A percentile compares a stretch with the other conserved stretches of the same genome.
These are phyloP conservation scores for Pheosia gnoma DNA, from an alignment of 2,888 invertebrate species.

Conservation along the genomic window DNA sequence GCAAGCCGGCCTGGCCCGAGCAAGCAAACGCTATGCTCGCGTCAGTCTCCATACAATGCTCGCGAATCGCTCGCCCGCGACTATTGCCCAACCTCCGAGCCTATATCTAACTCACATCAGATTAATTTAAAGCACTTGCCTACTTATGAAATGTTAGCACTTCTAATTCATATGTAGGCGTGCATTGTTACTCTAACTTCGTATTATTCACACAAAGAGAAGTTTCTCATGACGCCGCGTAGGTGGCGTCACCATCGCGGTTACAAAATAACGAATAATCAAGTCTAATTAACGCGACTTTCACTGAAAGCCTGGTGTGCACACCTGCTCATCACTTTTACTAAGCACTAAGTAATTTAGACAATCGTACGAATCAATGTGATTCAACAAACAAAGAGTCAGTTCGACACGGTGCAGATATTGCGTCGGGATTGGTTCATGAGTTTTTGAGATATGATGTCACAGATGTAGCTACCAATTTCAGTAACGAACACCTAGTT, in stretches of 20 bases:
- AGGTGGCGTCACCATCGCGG: conserved; percentile 29
- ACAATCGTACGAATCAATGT: conserved; percentile 1
- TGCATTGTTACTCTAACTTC: neutral
- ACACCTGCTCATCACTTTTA: conserved; percentile 32
- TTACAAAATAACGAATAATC: conserved; percentile 52
- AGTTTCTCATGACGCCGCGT: conserved; percentile 31
- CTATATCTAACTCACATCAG: neutral
- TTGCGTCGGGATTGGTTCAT: too few relatives aligned
- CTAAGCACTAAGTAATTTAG: conserved; percentile 11
- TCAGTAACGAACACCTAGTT: too few relatives aligned
- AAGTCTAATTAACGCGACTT: conserved; percentile 40
- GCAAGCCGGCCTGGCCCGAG: neutral
- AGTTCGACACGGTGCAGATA: too few relatives aligned
- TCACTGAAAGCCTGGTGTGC: conserved; percentile 24
- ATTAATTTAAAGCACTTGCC: neutral
- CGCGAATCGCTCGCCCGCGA: neutral
- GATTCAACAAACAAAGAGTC: too few relatives aligned
- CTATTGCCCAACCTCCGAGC: neutral
- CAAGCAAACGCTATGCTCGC: neutral
- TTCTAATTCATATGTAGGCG: neutral
- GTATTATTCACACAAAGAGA: conserved; percentile 19
- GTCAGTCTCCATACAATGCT: too few relatives aligned
- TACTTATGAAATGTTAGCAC: neutral
- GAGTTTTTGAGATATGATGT: too few relatives aligned
- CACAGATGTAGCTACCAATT: too few relatives aligned